Conservation (phyloP, 2,113 vertebrate genomes). For the Crypturellus undulatus region DNA sequence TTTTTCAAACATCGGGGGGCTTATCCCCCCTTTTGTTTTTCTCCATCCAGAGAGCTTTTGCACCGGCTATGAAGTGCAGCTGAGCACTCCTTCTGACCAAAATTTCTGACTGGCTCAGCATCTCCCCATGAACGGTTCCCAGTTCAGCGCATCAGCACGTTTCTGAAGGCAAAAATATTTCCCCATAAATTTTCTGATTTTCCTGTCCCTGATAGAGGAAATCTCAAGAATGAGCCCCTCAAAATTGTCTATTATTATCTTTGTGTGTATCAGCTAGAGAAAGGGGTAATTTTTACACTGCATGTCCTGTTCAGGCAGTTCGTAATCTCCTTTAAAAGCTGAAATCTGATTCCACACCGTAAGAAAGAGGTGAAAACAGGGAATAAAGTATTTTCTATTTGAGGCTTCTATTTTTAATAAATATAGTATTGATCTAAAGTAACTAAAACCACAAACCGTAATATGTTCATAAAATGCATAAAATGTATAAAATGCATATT, state of each 20-base stretch:
- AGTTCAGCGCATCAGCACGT: background rate
- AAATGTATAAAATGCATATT: background rate
- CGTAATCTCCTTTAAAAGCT: background rate
- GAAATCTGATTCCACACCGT: background rate
- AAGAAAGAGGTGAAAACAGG: background rate
- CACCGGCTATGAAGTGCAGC: fast-evolving
- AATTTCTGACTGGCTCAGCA: background rate
- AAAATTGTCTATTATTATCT: background rate
- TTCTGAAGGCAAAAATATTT: constrained; percentile 25
- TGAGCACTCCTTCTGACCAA: background rate
- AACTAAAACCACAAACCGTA: background rate
- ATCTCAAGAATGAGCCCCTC: background rate
- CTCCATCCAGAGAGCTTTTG: background rate
- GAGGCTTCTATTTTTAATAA: background rate
- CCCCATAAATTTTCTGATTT: constrained; percentile 8
- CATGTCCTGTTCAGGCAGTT: background rate
- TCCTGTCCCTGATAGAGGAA: background rate
- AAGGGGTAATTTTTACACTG: background rate
- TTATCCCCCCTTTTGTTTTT: background rate
- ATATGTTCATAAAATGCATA: background rate
- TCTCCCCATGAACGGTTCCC: background rate
- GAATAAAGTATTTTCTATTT: background rate
- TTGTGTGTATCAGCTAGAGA: background rate
- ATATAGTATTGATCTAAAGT: background rate
- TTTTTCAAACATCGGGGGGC: background rate